These are phyloP conservation scores for Megatriorchis doriae DNA, from an alignment of 2,113 vertebrate genomes.

Conservation along the genomic window DNA sequence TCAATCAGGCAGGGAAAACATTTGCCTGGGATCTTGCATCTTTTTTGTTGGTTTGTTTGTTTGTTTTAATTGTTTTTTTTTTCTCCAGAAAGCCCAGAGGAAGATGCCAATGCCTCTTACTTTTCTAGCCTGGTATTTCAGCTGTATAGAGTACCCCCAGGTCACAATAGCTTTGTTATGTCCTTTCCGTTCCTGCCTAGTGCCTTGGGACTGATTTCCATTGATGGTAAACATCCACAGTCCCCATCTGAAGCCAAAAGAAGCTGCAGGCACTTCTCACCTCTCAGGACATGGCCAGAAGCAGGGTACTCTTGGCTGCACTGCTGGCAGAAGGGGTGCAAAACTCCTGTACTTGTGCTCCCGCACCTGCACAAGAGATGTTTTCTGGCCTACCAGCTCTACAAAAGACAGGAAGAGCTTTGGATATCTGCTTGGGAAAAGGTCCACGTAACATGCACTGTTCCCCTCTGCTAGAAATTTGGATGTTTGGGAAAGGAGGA, in stretches of 20 bases:
- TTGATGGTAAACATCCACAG: background rate
- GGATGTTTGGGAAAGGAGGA: background rate
- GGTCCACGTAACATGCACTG: background rate
- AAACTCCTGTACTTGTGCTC: background rate
- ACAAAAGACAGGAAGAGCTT: background rate
- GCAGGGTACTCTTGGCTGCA: background rate
- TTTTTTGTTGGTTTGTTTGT: background rate
- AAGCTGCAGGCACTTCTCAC: background rate
- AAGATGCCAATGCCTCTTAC: background rate
- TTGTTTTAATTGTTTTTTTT: background rate
- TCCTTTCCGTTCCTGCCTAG: conserved; percentile 20
- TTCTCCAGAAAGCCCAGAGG: background rate
- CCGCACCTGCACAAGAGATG: background rate
- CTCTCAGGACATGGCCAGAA: background rate
- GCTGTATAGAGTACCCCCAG: background rate
- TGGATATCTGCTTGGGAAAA: background rate
- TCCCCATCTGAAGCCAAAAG: conserved; percentile 10
- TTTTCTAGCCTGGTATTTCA: background rate
- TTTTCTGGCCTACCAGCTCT: background rate
- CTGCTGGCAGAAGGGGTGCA: background rate
- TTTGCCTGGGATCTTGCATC: background rate
- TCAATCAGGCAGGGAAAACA: background rate
- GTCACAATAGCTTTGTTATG: background rate
- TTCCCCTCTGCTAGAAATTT: background rate
- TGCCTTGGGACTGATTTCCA: conserved; percentile 48